These are phyloP conservation scores for Lepidochitona cinerea DNA, from an alignment of 2,888 invertebrate genomes.

Conservation along the genomic window DNA sequence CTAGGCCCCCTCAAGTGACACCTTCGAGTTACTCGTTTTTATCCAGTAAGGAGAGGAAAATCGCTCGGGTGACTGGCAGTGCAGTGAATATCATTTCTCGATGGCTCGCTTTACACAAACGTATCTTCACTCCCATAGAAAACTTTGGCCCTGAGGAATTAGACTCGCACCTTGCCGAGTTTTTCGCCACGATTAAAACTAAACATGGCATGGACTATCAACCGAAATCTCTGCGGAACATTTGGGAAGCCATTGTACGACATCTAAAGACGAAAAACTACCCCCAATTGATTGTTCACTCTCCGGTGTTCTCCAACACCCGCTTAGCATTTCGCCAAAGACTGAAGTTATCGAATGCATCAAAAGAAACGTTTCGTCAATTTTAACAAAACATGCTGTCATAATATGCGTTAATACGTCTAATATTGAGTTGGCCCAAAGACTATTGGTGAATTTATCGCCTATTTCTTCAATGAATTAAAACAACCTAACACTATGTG, in stretches of 20 bases:
- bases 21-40: too few relatives aligned
- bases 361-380: too few relatives aligned
- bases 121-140: not conserved
- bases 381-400: too few relatives aligned
- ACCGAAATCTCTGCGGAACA: not conserved
- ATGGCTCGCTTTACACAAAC: not conserved
- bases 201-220: not conserved
- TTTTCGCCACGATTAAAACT: not conserved
- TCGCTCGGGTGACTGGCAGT: too few relatives aligned
- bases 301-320: not conserved
- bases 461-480: too few relatives aligned
- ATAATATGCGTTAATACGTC: too few relatives aligned
- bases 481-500: too few relatives aligned
- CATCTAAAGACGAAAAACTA: not conserved
- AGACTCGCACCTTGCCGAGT: not conserved
- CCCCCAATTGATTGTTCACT: not conserved
- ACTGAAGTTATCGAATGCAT: too few relatives aligned
- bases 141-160: not conserved
- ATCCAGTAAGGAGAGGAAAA: too few relatives aligned
- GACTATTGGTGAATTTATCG: too few relatives aligned
- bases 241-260: not conserved
- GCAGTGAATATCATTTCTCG: not conserved
- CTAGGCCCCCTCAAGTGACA: too few relatives aligned
- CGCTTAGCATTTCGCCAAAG: not conserved
- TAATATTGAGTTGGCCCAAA: too few relatives aligned